Conservation (phyloP, 1,140 invertebrate genomes). For the Leptoteleia sp. region DNA sequence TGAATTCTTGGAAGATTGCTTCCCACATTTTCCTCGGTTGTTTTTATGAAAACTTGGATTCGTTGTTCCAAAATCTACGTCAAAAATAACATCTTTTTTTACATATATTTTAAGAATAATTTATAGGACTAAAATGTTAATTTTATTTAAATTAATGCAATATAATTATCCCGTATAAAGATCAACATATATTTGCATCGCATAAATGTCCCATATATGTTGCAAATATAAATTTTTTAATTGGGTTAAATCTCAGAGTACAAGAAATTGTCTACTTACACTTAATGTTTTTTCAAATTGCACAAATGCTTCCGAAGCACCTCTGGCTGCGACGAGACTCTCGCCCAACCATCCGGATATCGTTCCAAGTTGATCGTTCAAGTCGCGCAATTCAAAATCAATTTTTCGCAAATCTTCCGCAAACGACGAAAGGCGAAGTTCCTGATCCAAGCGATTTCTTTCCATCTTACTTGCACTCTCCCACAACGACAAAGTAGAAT, state of each 20-base stretch:
- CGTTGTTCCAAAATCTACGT: constrained; percentile 86
- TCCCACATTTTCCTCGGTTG: constrained; percentile 85
- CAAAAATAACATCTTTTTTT: constrained; percentile 15
- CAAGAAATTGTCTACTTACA: constrained; percentile 81
- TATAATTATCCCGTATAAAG: too few species aligned
- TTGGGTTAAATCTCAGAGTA: too few species aligned
- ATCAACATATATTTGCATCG: too few species aligned
- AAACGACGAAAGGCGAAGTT: constrained; percentile 86
- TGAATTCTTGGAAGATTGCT: constrained; percentile 83
- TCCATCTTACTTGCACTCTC: constrained; percentile 84
- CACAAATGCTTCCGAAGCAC: constrained; percentile 86
- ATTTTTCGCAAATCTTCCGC: constrained; percentile 88
- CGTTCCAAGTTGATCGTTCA: constrained; percentile 71
- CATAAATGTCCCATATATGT: too few species aligned
- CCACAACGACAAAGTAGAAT: constrained; percentile 82
- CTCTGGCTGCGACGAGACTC: constrained; percentile 85
- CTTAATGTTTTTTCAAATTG: constrained; percentile 91
- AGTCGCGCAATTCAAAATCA: constrained; percentile 81
- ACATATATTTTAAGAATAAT: too few species aligned
- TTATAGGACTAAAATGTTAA: too few species aligned
- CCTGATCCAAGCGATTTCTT: constrained; percentile 84
- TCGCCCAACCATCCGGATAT: constrained; percentile 82
- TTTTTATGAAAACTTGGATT: constrained; percentile 87
- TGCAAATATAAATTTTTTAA: background rate
- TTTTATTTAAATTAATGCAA: too few species aligned